A percentile compares a stretch with the other conserved stretches of the same genome.
Conservation (phyloP, 2,797 vertebrate species). For the Acanthis flammea region DNA sequence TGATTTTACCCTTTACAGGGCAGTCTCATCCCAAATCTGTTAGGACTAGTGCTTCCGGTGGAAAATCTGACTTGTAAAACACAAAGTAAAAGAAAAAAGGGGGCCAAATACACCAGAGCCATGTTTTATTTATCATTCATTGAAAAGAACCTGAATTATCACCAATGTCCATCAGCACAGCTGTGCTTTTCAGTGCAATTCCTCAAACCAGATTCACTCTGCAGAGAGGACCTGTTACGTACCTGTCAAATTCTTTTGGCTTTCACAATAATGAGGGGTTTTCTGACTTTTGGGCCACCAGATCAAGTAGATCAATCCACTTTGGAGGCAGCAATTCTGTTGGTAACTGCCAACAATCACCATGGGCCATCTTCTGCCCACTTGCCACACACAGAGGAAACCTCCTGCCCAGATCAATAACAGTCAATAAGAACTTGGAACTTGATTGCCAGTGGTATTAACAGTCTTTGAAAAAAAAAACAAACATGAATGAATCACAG, state of each 20-base stretch:
- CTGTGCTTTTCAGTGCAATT: neutral
- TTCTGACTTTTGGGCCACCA: neutral
- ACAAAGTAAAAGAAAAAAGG: neutral
- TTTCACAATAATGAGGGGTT: neutral
- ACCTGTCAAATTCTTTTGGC: neutral
- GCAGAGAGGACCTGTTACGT: neutral
- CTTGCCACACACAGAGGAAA: neutral
- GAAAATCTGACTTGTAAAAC: neutral
- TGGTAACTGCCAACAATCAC: neutral
- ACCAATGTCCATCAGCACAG: rapidly evolving
- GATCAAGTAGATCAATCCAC: neutral
- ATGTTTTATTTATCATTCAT: neutral
- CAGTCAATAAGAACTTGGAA: neutral
- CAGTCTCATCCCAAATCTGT: neutral
- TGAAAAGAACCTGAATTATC: neutral
- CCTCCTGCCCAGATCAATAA: neutral
- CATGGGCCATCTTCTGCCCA: neutral
- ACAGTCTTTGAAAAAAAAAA: neutral
- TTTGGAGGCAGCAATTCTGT: neutral
- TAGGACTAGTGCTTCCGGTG: neutral
- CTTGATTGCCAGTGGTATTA: neutral
- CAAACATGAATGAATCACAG: neutral
- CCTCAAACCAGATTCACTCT: neutral
- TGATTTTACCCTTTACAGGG: neutral
- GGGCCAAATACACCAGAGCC: neutral